phyloP scores from a whole-genome alignment of 2,797 vertebrate genomes.

The Tenualosa ilisha region DNA sequence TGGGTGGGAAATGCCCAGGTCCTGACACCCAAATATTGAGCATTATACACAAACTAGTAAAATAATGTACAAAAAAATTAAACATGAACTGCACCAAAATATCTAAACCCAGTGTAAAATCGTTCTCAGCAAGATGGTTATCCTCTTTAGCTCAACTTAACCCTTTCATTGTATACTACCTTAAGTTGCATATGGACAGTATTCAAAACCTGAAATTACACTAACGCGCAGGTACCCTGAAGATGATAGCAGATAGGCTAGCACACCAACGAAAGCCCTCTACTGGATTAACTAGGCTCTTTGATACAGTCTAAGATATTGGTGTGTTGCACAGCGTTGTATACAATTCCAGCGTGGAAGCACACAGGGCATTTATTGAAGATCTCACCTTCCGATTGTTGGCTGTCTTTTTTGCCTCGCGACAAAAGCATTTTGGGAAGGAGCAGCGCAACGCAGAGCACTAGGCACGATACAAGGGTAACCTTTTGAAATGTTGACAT shows the following conservation, averaged over 20 bases:
- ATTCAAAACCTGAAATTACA: background rate
- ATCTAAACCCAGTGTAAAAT: background rate
- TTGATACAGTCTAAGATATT: background rate
- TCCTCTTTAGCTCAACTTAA: no score
- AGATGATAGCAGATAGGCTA: background rate
- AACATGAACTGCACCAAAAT: background rate
- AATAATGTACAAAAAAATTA: background rate
- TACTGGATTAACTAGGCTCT: background rate
- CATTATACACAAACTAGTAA: background rate
- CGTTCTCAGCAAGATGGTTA: background rate
- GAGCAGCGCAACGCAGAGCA: conserved; percentile 85
- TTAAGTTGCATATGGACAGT: no score
- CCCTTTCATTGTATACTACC: no score
- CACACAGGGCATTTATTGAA: background rate
- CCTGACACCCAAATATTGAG: conserved; percentile 53
- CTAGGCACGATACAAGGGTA: conserved; percentile 80
- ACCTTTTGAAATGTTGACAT: conserved; percentile 80
- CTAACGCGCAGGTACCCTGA: background rate
- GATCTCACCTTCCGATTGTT: conserved; percentile 11
- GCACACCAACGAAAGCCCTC: background rate
- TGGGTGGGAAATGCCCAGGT: conserved; percentile 76
- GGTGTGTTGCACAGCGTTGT: background rate
- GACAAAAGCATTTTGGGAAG: conserved; percentile 84
- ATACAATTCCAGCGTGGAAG: background rate
- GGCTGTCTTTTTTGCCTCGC: conserved; percentile 59